Evolutionary conservation across 1,140 invertebrate genomes (phyloP), one percentile per base, ranked within the genome.

Genomic region (Nymphalis io): DNA sequence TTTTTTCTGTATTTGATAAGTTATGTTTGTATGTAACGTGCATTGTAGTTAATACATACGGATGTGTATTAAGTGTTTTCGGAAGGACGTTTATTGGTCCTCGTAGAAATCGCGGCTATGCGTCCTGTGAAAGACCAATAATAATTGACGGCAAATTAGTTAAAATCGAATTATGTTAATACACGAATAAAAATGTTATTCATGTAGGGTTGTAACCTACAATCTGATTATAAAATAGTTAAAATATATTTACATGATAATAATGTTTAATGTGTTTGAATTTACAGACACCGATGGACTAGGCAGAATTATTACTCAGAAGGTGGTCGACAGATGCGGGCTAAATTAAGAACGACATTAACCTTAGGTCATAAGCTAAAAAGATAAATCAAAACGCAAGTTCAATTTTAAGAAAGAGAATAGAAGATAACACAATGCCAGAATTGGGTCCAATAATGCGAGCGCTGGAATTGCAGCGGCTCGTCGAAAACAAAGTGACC

Each of bases 401-500:
- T 39, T 8, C 21, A 51, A 16, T 46, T 51, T 63, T 38, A 20
- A 33, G 27, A 62, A n/a, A 62, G 42, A n/a, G n/a, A 53, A 53
- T 33, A 63, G 66, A 38, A 66, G 33, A 70, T 11, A 79, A 74
- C 39, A 80, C 61, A 78, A 91, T 90, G 89, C 87, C 83, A 55
- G 88, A 91, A 80, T 66, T 89, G 75, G 85, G 87, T 23, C 78
- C 89, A 39, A 87, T 90, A 73, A 91, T 89, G 87, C 86, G 89
- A 53, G 88, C 87, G 38, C 72, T 90, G 40, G 89, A 91, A 76
- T 73, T 91, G 82, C 89, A 91, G 77, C 81, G 87, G 70, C 78
- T 90, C 68, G 83, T 91, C 68, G 89, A 90, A 83, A 85, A 88
- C 87, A 90, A 90, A 90, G 87, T 90, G 80, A 73, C 87, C 60